Evolutionary conservation across 2,888 invertebrate species (phyloP).

Genomic region (Corbicula japonica): DNA sequence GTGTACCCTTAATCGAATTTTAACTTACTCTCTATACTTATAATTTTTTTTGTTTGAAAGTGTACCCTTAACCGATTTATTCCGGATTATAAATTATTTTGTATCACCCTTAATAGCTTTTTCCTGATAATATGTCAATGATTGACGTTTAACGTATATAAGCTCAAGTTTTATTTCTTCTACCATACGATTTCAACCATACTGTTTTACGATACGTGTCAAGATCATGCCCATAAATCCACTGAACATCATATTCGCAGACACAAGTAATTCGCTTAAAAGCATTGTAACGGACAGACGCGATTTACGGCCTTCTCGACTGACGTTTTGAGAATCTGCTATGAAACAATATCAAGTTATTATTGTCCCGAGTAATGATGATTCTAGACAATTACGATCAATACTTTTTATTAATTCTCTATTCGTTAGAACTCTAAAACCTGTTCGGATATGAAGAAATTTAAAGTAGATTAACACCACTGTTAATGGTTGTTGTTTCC

Average conservation of each 20-base stretch:
- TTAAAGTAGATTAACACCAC: too few species aligned
- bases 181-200: not conserved
- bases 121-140: not conserved
- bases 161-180: not conserved
- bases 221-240: constrained; percentile 4
- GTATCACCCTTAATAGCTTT: too few species aligned
- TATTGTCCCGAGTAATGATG: not conserved
- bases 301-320: not conserved
- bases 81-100: too few species aligned
- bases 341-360: not conserved
- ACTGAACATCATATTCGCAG: constrained; percentile 4
- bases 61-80: too few species aligned
- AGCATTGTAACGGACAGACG: constrained; percentile 1
- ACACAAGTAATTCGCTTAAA: constrained; percentile 26
- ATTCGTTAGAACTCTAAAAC: too few species aligned
- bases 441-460: too few species aligned
- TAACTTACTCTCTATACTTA: too few species aligned
- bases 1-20: too few species aligned
- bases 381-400: too few species aligned
- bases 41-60: too few species aligned
- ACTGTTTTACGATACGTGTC: not conserved
- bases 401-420: too few species aligned
- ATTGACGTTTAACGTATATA: not conserved
- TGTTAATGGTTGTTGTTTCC: too few species aligned
- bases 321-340: not conserved